Conservation (phyloP, 2,113 vertebrate species). For the Pelecanoides urinatrix region DNA sequence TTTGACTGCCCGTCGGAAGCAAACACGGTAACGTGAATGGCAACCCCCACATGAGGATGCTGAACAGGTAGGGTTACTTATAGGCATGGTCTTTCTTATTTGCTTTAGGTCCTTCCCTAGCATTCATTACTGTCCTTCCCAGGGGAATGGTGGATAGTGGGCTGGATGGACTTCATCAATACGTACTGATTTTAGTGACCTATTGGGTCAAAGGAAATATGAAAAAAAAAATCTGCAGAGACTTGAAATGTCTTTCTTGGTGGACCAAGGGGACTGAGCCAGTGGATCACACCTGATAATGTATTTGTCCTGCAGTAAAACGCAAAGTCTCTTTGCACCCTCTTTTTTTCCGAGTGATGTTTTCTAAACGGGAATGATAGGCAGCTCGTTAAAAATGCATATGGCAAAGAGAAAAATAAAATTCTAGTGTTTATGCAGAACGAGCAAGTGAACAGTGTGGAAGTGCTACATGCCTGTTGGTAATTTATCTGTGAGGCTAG, state of each 20-base stretch:
- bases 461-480: not conserved
- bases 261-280: not conserved
- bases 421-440: not conserved
- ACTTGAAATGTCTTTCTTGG: not conserved
- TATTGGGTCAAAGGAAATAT: not conserved
- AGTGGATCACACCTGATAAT: not conserved
- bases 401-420: not conserved
- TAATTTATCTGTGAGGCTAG: not conserved
- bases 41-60: accelerated
- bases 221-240: not conserved
- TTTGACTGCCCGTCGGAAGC: not conserved
- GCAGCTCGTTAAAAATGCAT: not conserved
- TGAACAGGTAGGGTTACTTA: not conserved
- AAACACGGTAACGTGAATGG: not conserved
- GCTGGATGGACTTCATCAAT: not conserved
- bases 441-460: not conserved
- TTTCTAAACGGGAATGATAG: not conserved
- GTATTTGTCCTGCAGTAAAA: not conserved
- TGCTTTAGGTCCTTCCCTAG: not conserved
- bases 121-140: not conserved
- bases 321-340: not conserved
- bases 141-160: not conserved
- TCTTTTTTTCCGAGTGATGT: not conserved
- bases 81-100: not conserved
- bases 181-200: not conserved